phyloP scores from a whole-genome alignment of 2,888 invertebrate species.

The Cabera pusaria region DNA sequence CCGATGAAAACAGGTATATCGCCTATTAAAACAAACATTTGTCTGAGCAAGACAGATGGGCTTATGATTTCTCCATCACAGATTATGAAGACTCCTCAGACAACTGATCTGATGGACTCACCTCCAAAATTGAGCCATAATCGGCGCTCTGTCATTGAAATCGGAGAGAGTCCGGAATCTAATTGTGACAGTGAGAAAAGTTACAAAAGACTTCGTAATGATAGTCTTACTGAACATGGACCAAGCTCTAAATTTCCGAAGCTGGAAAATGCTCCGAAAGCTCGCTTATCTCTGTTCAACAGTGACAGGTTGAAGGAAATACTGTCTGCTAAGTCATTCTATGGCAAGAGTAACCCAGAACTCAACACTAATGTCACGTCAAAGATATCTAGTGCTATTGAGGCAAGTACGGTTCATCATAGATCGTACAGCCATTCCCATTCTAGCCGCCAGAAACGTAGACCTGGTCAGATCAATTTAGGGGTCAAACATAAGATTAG shows the following conservation, averaged over 20 bases:
- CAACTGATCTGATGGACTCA: conserved; percentile 54
- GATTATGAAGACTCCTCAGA: conserved; percentile 73
- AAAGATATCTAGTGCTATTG: conserved; percentile 62
- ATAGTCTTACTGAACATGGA: conserved; percentile 55
- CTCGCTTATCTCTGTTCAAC: conserved; percentile 70
- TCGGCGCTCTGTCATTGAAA: conserved; percentile 58
- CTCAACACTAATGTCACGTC: conserved; percentile 55
- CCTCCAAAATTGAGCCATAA: conserved; percentile 69
- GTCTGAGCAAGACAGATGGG: conserved; percentile 68
- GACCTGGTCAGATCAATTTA: conserved; percentile 85
- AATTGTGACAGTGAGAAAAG: conserved; percentile 63
- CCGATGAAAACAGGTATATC: conserved; percentile 34
- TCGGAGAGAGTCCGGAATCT: conserved; percentile 70
- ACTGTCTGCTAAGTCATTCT: conserved; percentile 81
- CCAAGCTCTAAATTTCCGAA: conserved; percentile 64
- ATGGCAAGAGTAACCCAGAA: conserved; percentile 75
- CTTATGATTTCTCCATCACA: conserved; percentile 62
- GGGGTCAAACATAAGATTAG: conserved; percentile 86
- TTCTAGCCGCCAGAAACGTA: conserved; percentile 54
- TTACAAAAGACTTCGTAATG: conserved; percentile 65
- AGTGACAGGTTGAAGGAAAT: conserved; percentile 73
- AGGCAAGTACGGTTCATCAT: conserved; percentile 46
- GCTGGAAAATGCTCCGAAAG: conserved; percentile 67
- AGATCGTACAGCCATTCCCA: conserved; percentile 51
- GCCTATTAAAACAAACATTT: conserved; percentile 52